Evolutionary conservation across 1,140 invertebrate species (phyloP).

Genomic region (Lordiphosa stackelbergi): DNA sequence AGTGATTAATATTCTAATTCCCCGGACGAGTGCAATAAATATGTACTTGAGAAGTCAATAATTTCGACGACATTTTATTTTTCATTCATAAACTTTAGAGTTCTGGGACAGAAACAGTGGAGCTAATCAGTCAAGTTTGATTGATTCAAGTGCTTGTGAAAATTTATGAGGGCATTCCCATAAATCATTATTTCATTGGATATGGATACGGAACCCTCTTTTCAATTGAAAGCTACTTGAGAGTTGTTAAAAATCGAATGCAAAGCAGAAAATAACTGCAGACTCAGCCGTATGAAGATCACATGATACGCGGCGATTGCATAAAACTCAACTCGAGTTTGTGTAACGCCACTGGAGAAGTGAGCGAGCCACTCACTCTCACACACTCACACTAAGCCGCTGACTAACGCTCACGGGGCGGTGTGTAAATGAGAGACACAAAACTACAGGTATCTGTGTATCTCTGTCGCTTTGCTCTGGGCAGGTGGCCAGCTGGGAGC

Average conservation of each 20-base stretch:
- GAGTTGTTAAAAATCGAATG: conserved; percentile 10
- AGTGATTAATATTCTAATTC: conserved; percentile 20
- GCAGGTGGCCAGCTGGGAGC: conserved; percentile 49
- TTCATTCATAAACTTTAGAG: conserved; percentile 22
- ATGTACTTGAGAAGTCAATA: conserved; percentile 10
- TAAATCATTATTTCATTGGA: conserved; percentile 64
- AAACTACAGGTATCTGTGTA: conserved; percentile 26
- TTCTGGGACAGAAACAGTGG: conserved; percentile 10
- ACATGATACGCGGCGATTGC: conserved; percentile 63
- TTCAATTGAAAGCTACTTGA: conserved; percentile 20
- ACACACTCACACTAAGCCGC: conserved; percentile 23
- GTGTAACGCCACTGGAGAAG: conserved; percentile 29
- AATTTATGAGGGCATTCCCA: conserved; percentile 42
- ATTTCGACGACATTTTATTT: conserved; percentile 31
- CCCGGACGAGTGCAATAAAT: conserved; percentile 10
- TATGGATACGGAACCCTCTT: conserved; percentile 28
- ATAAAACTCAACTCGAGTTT: conserved; percentile 65
- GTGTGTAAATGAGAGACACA: conserved; percentile 52
- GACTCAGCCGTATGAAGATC: conserved; percentile 25
- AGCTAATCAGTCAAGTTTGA: conserved; percentile 43
- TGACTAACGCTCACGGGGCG: conserved; percentile 12
- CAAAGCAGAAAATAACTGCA: conserved; percentile 4
- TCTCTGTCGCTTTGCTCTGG: conserved; percentile 36
- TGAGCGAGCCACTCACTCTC: conserved; percentile 26
- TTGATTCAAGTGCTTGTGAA: conserved; percentile 48